These are phyloP conservation scores for Aramus guarauna DNA, from an alignment of 2,113 vertebrate genomes.

Conservation along the genomic window DNA sequence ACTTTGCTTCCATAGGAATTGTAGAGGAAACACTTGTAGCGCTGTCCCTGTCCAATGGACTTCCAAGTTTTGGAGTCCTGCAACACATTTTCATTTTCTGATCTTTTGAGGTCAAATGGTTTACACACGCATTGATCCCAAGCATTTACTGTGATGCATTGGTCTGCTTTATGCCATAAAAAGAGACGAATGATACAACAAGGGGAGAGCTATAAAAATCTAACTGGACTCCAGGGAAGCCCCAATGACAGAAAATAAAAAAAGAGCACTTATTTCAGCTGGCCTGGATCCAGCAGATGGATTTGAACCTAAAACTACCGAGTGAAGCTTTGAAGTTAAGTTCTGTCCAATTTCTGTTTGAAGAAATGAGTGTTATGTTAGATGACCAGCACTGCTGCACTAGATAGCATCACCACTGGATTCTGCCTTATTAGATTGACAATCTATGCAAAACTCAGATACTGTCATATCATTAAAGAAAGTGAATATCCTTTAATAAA, in stretches of 20 bases:
- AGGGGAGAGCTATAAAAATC: background rate
- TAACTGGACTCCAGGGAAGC: background rate
- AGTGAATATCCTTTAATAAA: background rate
- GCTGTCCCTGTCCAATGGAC: background rate
- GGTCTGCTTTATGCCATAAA: background rate
- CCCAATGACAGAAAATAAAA: background rate
- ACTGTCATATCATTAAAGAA: background rate
- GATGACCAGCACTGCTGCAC: background rate
- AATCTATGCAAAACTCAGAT: background rate
- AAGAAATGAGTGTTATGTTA: background rate
- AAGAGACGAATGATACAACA: background rate
- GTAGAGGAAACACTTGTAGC: background rate
- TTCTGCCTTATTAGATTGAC: background rate
- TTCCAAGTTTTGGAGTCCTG: background rate
- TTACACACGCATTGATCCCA: background rate
- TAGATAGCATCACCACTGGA: background rate
- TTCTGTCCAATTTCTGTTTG: background rate
- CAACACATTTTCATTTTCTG: background rate
- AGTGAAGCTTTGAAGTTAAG: background rate
- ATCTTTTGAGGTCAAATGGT: background rate
- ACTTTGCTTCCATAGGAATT: background rate
- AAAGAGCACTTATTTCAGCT: background rate
- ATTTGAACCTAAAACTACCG: background rate
- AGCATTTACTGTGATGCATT: background rate
- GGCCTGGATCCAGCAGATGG: background rate